These are phyloP conservation scores for Acanthosepion pharaonis DNA, from an alignment of 2,888 invertebrate genomes.

Conservation along the genomic window DNA sequence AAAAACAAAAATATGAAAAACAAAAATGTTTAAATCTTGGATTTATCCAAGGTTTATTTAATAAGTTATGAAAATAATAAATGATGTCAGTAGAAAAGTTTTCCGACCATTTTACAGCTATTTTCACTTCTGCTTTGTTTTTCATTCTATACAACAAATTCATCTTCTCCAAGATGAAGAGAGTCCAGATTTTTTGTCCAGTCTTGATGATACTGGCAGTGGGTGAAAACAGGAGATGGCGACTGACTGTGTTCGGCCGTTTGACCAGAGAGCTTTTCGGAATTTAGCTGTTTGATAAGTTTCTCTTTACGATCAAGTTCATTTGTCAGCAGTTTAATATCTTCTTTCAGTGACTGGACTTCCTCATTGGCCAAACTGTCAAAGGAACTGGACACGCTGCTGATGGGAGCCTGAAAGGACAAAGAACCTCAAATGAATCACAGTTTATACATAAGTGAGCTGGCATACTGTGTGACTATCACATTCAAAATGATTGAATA, in stretches of 20 bases:
- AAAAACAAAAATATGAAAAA: no score
- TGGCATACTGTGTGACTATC: no score
- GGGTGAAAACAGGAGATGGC: background rate
- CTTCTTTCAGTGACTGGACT: slow-evolving; percentile 40
- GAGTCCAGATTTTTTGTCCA: slow-evolving; percentile 42
- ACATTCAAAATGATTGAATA: no score
- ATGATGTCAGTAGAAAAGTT: background rate
- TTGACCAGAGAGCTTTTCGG: background rate
- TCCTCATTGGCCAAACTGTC: slow-evolving; percentile 25
- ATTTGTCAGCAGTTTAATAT: slow-evolving; percentile 35
- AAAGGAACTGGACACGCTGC: slow-evolving; percentile 14
- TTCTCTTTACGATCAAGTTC: slow-evolving; percentile 42
- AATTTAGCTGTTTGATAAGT: background rate
- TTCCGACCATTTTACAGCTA: background rate
- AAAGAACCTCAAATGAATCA: background rate
- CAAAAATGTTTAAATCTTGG: background rate
- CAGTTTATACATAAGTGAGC: no score
- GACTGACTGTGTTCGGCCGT: background rate
- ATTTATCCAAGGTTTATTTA: slow-evolving; percentile 35
- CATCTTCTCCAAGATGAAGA: slow-evolving; percentile 41
- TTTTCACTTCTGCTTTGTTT: no score
- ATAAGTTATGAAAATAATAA: slow-evolving; percentile 47
- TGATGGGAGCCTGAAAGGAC: background rate
- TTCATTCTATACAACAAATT: slow-evolving; percentile 40
- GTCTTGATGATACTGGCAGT: slow-evolving; percentile 24